Evolutionary conservation across 30 jellyfish, hydroid and myxozoan genomes (phyloP).

Genomic region (Clytia hemisphaerica): DNA sequence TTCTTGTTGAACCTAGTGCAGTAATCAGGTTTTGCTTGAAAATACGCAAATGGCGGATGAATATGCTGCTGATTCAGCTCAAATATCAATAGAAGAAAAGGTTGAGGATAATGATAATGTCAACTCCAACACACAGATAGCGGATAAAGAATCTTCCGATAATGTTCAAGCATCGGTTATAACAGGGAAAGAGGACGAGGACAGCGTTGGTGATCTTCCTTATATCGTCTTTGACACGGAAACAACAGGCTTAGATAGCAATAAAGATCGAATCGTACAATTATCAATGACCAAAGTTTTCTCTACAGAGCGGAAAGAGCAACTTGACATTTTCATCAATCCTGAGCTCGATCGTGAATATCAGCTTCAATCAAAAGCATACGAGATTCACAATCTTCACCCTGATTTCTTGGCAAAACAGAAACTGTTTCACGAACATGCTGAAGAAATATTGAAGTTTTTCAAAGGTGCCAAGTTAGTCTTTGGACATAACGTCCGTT

Average conservation of each 20-base stretch:
- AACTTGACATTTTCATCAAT: too few species aligned
- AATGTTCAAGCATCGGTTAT: too few species aligned
- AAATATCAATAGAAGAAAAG: too few species aligned
- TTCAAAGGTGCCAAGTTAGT: not conserved
- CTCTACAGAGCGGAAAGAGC: too few species aligned
- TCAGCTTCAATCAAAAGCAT: not conserved
- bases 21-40: too few species aligned
- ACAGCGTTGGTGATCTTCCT: not conserved
- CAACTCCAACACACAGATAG: too few species aligned
- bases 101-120: too few species aligned
- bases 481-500: not conserved
- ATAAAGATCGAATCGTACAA: slow-evolving; percentile 1
- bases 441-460: not conserved
- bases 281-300: not conserved
- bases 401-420: not conserved
- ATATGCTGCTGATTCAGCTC: too few species aligned
- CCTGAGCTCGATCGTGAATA: not conserved
- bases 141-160: too few species aligned
- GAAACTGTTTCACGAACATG: not conserved
- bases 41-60: too few species aligned
- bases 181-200: too few species aligned
- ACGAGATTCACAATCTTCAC: not conserved
- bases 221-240: not conserved
- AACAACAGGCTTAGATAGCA: not conserved
- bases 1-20: too few species aligned